Evolutionary conservation across 2,113 vertebrate species (phyloP).

Genomic region (Chascanopsetta lugubris): DNA sequence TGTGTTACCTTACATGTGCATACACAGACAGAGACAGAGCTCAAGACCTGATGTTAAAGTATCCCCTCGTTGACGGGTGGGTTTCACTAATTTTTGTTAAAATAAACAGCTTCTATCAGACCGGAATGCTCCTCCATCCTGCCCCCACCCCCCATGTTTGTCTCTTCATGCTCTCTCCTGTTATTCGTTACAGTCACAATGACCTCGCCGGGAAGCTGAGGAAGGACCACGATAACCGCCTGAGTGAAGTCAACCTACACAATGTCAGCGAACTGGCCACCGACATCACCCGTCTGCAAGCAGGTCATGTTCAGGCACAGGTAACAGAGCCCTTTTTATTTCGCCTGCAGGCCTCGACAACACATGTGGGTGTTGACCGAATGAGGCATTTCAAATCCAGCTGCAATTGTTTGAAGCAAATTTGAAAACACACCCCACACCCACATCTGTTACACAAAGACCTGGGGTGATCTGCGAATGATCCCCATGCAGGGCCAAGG

Average conservation of each 20-base stretch:
- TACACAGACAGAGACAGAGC: conserved; percentile 54
- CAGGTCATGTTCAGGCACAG: conserved; percentile 89
- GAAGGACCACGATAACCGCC: conserved; percentile 74
- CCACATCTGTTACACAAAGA: no score
- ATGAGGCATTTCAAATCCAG: no score
- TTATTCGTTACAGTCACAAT: conserved; percentile 93
- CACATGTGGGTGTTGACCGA: no score
- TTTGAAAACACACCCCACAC: no score
- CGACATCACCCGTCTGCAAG: conserved; percentile 84
- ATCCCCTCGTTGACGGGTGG: conserved; percentile 87
- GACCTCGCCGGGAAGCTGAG: conserved; percentile 86
- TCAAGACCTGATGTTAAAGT: conserved; percentile 77
- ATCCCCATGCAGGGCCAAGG: no score
- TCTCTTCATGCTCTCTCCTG: neutral
- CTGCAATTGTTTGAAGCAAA: no score
- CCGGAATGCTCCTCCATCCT: neutral
- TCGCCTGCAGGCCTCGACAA: no score
- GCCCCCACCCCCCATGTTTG: rapidly evolving
- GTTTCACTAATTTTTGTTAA: neutral
- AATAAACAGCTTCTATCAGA: neutral
- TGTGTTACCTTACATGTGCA: conserved; percentile 50
- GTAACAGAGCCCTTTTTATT: conserved; percentile 35
- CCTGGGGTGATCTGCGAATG: no score
- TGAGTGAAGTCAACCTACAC: conserved; percentile 80
- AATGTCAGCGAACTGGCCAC: conserved; percentile 81